Evolutionary conservation across 2,113 vertebrate genomes (phyloP).

Genomic region (Melanerpes aurifrons): DNA sequence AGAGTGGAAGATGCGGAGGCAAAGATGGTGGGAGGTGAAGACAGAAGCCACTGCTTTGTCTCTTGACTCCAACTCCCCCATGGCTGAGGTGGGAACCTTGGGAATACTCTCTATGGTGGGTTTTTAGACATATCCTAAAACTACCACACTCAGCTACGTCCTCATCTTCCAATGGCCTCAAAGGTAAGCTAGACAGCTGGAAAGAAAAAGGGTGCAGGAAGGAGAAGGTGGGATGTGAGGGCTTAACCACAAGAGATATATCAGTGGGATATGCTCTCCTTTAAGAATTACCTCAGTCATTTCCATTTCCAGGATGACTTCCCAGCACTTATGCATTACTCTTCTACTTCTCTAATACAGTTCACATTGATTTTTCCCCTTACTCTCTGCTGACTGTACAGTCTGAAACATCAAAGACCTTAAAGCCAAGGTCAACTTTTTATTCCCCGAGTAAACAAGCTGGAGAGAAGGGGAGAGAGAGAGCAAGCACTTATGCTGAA

Average conservation of each 20-base stretch:
- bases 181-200: not conserved
- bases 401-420: slow-evolving; percentile 77
- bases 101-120: not conserved
- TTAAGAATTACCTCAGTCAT: slow-evolving; percentile 26
- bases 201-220: not conserved
- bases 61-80: not conserved
- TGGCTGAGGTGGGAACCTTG: not conserved
- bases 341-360: slow-evolving; percentile 72
- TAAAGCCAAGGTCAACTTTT: slow-evolving; percentile 79
- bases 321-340: slow-evolving; percentile 67
- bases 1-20: not conserved
- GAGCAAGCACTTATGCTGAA: not conserved
- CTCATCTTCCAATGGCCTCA: not conserved
- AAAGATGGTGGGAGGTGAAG: not conserved
- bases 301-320: slow-evolving; percentile 69
- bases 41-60: not conserved
- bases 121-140: too few relatives aligned
- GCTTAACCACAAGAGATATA: not conserved
- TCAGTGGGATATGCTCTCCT: not conserved
- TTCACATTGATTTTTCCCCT: slow-evolving; percentile 78
- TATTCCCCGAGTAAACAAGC: slow-evolving; percentile 73
- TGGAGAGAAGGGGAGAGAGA: slow-evolving; percentile 15
- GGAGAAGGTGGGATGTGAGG: not conserved
- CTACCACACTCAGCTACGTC: not conserved
- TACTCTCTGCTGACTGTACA: slow-evolving; percentile 77